Evolutionary conservation across 1,140 invertebrate species (phyloP).

Genomic region (Centruroides vittatus): DNA sequence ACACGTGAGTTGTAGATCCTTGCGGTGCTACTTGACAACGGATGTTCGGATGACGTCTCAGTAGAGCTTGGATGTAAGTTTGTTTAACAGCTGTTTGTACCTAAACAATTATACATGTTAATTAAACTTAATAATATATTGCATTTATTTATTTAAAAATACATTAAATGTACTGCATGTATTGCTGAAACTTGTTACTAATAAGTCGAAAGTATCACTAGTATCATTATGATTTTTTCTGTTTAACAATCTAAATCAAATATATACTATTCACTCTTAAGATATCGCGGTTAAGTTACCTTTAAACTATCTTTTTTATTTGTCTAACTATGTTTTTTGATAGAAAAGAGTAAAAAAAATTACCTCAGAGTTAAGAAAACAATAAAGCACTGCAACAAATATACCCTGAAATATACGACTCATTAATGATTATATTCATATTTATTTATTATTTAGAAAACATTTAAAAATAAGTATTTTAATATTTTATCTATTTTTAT

Average conservation of each 20-base stretch:
- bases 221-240: too few species aligned
- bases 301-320: neutral
- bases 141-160: neutral
- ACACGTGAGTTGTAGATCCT: too few species aligned
- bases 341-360: neutral
- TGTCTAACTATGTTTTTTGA: neutral
- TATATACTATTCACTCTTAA: neutral
- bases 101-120: constrained; percentile 1
- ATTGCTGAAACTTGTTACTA: neutral
- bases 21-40: neutral
- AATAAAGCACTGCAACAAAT: constrained; percentile 37
- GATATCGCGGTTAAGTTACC: neutral
- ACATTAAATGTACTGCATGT: neutral
- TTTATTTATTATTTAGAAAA: neutral
- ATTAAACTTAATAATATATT: neutral
- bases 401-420: constrained; percentile 31
- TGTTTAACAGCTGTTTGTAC: constrained; percentile 17
- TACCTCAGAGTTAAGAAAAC: constrained; percentile 36
- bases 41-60: constrained; percentile 17
- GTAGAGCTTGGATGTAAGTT: constrained; percentile 16
- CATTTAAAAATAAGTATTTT: neutral
- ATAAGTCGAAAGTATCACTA: neutral
- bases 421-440: neutral
- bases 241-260: neutral
- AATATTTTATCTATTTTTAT: neutral